Percentiles rank a stretch among this genome's conserved stretches.
phyloP scores from a whole-genome alignment of 2,113 vertebrate genomes.

The Phalacrocorax pelagicus region DNA sequence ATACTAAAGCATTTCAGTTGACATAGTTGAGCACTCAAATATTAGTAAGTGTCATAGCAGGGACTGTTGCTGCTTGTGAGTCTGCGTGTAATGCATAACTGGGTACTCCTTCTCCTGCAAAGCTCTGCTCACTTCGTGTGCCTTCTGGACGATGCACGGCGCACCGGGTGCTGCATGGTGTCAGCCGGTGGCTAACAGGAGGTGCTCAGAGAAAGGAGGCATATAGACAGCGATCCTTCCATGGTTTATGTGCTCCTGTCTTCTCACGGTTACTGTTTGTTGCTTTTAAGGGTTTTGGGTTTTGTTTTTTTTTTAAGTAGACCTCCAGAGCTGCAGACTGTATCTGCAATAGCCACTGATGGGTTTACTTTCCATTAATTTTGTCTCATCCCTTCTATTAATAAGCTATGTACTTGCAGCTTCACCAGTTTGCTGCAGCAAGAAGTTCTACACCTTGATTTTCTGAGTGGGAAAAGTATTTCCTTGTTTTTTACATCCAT shows the following conservation, averaged over 20 bases:
- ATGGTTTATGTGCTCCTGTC: background rate
- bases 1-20: background rate
- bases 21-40: background rate
- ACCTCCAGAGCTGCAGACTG: background rate
- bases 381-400: background rate
- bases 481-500: background rate
- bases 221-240: rapidly evolving
- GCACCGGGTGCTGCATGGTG: background rate
- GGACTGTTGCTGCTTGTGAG: background rate
- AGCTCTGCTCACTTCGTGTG: background rate
- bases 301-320: background rate
- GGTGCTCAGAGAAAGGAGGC: background rate
- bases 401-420: background rate
- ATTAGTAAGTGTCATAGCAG: background rate
- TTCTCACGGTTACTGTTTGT: background rate
- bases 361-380: background rate
- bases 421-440: background rate
- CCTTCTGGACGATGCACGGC: background rate
- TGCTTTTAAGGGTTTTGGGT: background rate
- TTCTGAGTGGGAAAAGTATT: background rate
- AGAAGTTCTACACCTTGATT: background rate
- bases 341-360: background rate
- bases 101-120: background rate
- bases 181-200: background rate
- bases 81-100: background rate